phyloP scores from a whole-genome alignment of 1,140 invertebrate genomes.

The Drosophila quadrilineata region DNA sequence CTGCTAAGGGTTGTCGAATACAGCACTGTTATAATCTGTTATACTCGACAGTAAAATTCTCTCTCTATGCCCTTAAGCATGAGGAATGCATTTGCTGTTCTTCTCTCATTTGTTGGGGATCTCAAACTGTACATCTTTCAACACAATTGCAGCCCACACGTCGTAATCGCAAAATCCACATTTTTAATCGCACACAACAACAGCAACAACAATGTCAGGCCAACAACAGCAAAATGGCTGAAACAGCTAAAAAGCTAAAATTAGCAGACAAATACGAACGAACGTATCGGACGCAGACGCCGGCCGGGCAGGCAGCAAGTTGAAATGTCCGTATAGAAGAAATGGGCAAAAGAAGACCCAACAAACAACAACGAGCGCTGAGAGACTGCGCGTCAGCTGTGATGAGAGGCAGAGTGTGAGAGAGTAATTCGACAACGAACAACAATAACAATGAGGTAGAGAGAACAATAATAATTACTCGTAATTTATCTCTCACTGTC shows the following conservation, averaged over 20 bases:
- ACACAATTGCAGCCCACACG: no score
- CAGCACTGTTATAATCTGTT: background rate
- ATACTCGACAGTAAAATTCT: background rate
- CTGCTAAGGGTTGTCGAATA: background rate
- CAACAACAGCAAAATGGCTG: constrained; percentile 46
- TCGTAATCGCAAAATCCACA: constrained; percentile 52
- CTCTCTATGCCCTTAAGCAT: no score
- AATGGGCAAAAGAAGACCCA: constrained; percentile 9
- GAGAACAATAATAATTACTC: constrained; percentile 20
- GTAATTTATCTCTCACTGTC: constrained; percentile 9
- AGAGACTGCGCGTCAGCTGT: background rate
- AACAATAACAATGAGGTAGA: constrained; percentile 32
- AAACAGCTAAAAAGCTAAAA: constrained; percentile 74
- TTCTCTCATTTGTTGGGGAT: background rate
- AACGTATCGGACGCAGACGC: constrained; percentile 44
- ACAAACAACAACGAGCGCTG: constrained; percentile 3
- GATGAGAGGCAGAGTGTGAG: no score
- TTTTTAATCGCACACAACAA: no score
- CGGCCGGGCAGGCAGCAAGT: constrained; percentile 67
- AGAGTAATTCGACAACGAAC: constrained; percentile 40
- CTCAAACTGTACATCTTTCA: background rate
- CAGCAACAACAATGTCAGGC: constrained; percentile 26
- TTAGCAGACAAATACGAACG: constrained; percentile 60
- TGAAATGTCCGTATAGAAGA: background rate
- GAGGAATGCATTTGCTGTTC: no score